Conservation (phyloP, 2,888 invertebrate genomes). For the Tromatobia lineatoria region DNA sequence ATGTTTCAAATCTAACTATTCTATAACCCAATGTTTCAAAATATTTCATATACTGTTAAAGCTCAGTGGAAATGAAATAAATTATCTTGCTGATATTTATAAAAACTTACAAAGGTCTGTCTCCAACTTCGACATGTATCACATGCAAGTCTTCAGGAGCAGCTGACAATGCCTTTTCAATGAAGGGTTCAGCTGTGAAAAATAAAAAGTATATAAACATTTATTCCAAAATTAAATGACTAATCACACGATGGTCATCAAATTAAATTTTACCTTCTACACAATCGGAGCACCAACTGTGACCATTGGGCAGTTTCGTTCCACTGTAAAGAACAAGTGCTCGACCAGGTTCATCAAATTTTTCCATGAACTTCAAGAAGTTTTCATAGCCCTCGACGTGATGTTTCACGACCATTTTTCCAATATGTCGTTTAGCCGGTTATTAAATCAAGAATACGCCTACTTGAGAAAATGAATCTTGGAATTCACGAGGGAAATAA, state of each 20-base stretch:
- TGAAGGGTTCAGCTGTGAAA: constrained; percentile 91
- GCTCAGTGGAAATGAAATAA: neutral
- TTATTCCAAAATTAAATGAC: neutral
- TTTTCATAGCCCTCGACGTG: constrained; percentile 88
- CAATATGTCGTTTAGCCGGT: neutral
- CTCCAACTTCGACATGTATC: constrained; percentile 93
- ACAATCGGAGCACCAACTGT: constrained; percentile 97
- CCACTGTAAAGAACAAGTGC: constrained; percentile 90
- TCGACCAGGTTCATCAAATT: constrained; percentile 86
- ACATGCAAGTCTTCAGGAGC: constrained; percentile 89
- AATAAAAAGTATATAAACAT: constrained; percentile 66
- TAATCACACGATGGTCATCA: neutral
- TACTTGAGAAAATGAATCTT: neutral
- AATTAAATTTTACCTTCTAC: constrained; percentile 89
- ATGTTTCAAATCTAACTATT: no score
- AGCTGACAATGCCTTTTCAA: constrained; percentile 89
- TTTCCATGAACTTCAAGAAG: constrained; percentile 87
- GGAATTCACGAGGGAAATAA: neutral
- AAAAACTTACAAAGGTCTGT: constrained; percentile 90
- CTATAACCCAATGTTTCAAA: no score
- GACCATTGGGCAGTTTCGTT: constrained; percentile 88
- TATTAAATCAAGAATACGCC: neutral
- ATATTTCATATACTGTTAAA: no score
- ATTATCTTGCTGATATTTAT: neutral
- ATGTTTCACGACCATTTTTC: constrained; percentile 86